These are phyloP conservation scores for Leptinotarsa peninsularis DNA, from an alignment of 2,888 invertebrate genomes.

Conservation along the genomic window DNA sequence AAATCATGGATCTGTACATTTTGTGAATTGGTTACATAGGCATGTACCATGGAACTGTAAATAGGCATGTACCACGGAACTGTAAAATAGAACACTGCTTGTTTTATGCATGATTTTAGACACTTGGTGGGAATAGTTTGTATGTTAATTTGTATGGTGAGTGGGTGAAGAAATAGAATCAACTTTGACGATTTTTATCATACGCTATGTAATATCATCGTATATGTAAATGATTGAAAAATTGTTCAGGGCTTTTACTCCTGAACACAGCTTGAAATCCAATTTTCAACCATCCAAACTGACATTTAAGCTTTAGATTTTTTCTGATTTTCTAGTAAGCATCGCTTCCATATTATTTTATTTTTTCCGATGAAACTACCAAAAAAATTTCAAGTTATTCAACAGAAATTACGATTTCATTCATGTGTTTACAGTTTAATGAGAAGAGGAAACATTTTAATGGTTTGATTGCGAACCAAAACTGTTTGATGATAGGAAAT, in stretches of 20 bases:
- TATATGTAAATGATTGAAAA: neutral
- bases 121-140: neutral
- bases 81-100: slow-evolving; percentile 4
- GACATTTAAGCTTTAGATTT: neutral
- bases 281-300: neutral
- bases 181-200: too few species aligned
- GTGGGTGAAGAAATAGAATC: neutral
- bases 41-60: slow-evolving; percentile 27
- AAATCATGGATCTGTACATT: slow-evolving; percentile 29
- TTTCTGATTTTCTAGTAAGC: neutral
- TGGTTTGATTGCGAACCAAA: neutral
- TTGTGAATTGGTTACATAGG: slow-evolving; percentile 32
- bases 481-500: slow-evolving; percentile 11
- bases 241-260: neutral
- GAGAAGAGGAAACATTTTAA: too few species aligned
- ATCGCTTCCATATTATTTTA: neutral
- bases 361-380: neutral
- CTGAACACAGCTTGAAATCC: neutral
- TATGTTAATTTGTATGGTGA: neutral
- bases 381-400: too few species aligned
- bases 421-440: too few species aligned
- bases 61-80: slow-evolving; percentile 30
- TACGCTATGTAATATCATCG: too few species aligned
- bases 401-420: too few species aligned
- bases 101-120: slow-evolving; percentile 14